Base-by-base conservation (phyloP, 2,888 invertebrate species). In the Epinotia nisella region DNA sequence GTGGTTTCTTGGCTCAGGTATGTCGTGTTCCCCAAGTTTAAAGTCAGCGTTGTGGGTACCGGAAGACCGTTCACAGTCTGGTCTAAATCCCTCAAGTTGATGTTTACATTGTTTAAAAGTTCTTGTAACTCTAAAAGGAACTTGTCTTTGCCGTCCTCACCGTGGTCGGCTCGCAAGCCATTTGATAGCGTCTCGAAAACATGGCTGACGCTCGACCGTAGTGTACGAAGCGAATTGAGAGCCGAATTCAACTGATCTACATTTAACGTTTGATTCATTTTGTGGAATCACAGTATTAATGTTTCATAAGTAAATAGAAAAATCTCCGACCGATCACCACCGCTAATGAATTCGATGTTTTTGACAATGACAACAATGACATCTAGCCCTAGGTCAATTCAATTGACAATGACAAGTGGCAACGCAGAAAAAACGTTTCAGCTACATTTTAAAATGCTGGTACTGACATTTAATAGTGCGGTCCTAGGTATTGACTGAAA, bases 1-100 rank as follows among this genome's bases (percentile, higher is more conserved):
- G 97, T 97, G 0, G 98, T 98, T 91, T 99, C 99, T 88, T 98
- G 98, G 75, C 97, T 97, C 49, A 99, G 93, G 83, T 95, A 96
- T 5, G 97, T 96, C 0, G 98, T 97, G 85, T 98, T 98, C 0
- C 97, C 98, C 73, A 98, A 92, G 83, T 95, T 96, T 82, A 98
- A 97, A 0, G 97, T 41, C 10, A 66, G 96, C 3, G 97, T 96
- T n/a, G 96, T 95, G 0, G 97, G 97, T 76, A 96, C 95, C 68
- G 96, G 96, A 10, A 93, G 79, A 39, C 95, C 95, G 77, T 95
- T 96, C 0, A 96, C 96, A 0, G 96, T 94, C 82, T 96, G 96
- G 85, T 98, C 98, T 17, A 98, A 95, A 85, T 98, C 98, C 79
- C 98, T 95, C 77, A 98, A 92, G 85, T 98, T 97, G 64, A 96